Conservation (phyloP, 1,140 invertebrate genomes). For the Trichoplusia ni region DNA sequence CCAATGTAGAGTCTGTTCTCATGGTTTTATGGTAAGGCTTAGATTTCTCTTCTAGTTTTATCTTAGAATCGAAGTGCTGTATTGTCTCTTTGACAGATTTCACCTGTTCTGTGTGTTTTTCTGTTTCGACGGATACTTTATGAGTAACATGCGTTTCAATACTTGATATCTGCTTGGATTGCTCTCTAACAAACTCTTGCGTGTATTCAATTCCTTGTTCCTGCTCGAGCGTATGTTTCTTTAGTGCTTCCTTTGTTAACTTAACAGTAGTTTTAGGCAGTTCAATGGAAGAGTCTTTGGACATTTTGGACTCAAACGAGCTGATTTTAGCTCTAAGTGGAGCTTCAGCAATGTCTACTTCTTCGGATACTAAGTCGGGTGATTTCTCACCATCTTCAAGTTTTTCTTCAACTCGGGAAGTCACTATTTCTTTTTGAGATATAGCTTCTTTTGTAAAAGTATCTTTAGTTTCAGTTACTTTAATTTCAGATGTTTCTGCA, state of each 20-base stretch:
- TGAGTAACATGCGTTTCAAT: conserved; percentile 55
- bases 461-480: conserved; percentile 63
- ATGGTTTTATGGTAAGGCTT: conserved; percentile 70
- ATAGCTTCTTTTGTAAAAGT: conserved; percentile 64
- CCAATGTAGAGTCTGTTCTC: conserved; percentile 79
- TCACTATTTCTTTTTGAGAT: conserved; percentile 75
- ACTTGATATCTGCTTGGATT: conserved; percentile 69
- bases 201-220: conserved; percentile 79
- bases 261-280: conserved; percentile 71
- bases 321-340: conserved; percentile 78
- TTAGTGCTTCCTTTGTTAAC: conserved; percentile 79
- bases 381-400: conserved; percentile 73
- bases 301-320: conserved; percentile 77
- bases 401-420: conserved; percentile 73
- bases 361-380: conserved; percentile 65
- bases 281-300: conserved; percentile 68
- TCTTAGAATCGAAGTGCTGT: conserved; percentile 72
- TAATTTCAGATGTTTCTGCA: conserved; percentile 65
- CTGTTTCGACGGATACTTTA: conserved; percentile 58
- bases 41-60: conserved; percentile 64
- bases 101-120: conserved; percentile 56
- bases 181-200: conserved; percentile 79
- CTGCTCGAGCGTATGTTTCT: conserved; percentile 78
- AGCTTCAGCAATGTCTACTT: conserved; percentile 76
- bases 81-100: conserved; percentile 77